Percentiles rank a stretch among this genome's conserved stretches.
These are phyloP conservation scores for Megalopta genalis DNA, from an alignment of 1,140 invertebrate species.

Conservation along the genomic window DNA sequence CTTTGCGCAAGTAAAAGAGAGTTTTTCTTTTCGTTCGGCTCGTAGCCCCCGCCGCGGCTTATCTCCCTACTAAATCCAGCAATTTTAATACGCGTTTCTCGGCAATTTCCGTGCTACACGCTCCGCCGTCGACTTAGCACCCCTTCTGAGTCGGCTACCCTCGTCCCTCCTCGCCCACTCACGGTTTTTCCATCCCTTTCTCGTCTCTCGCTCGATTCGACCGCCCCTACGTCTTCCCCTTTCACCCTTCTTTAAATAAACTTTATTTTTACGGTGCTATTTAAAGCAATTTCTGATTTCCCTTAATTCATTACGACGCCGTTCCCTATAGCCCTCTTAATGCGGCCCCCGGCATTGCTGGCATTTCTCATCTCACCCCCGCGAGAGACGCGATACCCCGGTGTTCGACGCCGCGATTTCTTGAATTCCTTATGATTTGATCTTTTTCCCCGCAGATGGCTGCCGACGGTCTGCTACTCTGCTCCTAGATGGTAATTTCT, in stretches of 20 bases:
- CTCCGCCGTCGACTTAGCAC: conserved; percentile 72
- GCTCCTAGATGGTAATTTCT: background rate
- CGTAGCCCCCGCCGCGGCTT: conserved; percentile 64
- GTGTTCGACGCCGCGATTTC: conserved; percentile 51
- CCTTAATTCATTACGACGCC: conserved; percentile 78
- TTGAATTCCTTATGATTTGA: conserved; percentile 35
- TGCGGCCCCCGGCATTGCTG: conserved; percentile 65
- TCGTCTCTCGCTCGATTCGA: background rate
- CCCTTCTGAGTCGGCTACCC: conserved; percentile 45
- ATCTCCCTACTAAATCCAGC: conserved; percentile 78
- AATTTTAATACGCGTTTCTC: conserved; percentile 80
- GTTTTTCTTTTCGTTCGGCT: conserved; percentile 73
- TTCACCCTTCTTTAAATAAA: conserved; percentile 68
- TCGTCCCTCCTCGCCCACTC: conserved; percentile 54
- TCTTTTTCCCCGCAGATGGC: background rate
- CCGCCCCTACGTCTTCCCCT: conserved; percentile 14
- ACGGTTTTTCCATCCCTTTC: conserved; percentile 14
- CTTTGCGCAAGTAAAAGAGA: conserved; percentile 72
- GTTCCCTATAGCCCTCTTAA: conserved; percentile 76
- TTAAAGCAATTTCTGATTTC: conserved; percentile 80
- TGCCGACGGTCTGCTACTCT: background rate
- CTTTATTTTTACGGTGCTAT: conserved; percentile 79
- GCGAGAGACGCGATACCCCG: conserved; percentile 15
- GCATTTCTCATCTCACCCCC: conserved; percentile 64
- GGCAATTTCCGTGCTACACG: conserved; percentile 77